These are phyloP conservation scores for Epinotia demarniana DNA, from an alignment of 2,888 invertebrate species.

Conservation along the genomic window DNA sequence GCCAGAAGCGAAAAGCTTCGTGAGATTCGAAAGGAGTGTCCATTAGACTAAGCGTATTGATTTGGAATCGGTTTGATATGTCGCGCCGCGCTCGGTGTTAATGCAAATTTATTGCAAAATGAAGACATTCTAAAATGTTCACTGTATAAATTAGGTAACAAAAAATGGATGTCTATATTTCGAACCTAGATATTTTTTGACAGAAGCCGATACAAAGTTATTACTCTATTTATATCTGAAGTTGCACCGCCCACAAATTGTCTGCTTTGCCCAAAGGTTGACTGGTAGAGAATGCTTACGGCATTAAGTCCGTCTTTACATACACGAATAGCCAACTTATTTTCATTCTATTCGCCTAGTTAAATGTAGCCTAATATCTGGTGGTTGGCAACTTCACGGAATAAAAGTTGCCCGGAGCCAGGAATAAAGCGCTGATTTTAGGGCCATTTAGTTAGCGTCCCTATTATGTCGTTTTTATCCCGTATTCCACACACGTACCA, in stretches of 20 bases:
- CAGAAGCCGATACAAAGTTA: too few species aligned
- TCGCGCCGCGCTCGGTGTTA: too few species aligned
- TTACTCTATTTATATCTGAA: too few species aligned
- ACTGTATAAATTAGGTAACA: too few species aligned
- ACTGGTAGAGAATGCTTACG: too few species aligned
- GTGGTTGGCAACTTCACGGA: not conserved
- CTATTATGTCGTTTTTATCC: conserved; percentile 16
- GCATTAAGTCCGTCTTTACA: too few species aligned
- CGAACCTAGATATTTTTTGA: too few species aligned
- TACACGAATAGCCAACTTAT: not conserved
- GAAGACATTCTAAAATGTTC: too few species aligned
- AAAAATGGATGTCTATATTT: too few species aligned
- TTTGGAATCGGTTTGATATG: not conserved
- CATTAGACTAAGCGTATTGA: not conserved
- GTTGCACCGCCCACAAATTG: too few species aligned
- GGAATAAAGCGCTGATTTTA: conserved; percentile 18
- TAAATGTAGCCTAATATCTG: not conserved
- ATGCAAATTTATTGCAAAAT: too few species aligned
- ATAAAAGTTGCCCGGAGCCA: not conserved
- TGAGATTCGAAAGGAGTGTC: not conserved
- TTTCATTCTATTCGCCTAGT: not conserved
- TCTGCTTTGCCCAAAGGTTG: too few species aligned
- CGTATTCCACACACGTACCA: conserved; percentile 26
- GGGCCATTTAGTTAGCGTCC: conserved; percentile 9
- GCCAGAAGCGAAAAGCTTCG: conserved; percentile 11